Conservation (phyloP, 2,113 vertebrate genomes). For the Salvator merianae region DNA sequence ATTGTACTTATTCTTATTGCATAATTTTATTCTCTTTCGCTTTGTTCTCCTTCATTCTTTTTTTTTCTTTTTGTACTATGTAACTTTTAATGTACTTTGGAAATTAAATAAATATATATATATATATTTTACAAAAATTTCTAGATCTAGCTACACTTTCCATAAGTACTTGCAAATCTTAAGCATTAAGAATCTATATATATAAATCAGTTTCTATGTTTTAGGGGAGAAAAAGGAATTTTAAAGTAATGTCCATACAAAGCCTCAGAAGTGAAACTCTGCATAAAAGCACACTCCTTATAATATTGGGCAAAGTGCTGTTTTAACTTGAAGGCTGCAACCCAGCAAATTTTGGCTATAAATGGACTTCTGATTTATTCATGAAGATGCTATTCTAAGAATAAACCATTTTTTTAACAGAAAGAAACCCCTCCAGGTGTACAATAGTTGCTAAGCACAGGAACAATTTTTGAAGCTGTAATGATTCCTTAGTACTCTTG, state of each 20-base stretch:
- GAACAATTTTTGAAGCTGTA: conserved; percentile 15
- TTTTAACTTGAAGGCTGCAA: conserved; percentile 21
- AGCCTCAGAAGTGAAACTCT: conserved; percentile 1
- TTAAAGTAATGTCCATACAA: not conserved
- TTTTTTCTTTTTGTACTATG: no score
- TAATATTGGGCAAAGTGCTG: not conserved
- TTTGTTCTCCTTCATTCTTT: no score
- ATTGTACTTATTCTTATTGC: no score
- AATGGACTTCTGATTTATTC: conserved; percentile 22
- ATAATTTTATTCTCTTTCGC: no score
- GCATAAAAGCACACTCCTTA: not conserved
- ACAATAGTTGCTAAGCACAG: conserved; percentile 21
- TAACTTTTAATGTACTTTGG: no score
- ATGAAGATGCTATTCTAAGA: conserved; percentile 16
- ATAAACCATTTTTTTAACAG: conserved; percentile 15
- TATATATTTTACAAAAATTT: no score
- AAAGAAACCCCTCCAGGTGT: conserved; percentile 13
- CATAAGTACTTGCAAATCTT: not conserved
- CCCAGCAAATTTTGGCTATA: conserved; percentile 7
- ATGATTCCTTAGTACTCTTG: conserved; percentile 1
- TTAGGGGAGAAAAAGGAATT: not conserved
- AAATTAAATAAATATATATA: no score
- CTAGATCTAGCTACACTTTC: not conserved
- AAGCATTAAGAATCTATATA: not conserved
- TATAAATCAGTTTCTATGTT: no score